phyloP scores from a whole-genome alignment of 1,140 invertebrate species.

The Scaptomyza graminum region DNA sequence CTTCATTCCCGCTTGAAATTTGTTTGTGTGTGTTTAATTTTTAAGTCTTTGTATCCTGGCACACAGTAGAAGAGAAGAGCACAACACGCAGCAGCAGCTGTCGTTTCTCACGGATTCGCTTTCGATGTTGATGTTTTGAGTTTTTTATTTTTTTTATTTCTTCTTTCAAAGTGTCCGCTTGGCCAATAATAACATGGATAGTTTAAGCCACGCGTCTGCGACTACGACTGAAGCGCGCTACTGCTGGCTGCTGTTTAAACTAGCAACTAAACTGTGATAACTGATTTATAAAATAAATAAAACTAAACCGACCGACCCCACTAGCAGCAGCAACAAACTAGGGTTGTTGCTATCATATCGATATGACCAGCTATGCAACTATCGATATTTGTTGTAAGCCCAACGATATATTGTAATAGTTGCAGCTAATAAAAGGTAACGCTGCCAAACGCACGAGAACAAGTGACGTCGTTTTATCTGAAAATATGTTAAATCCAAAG shows the following conservation, averaged over 20 bases:
- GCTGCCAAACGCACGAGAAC: not conserved
- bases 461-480: slow-evolving; percentile 2
- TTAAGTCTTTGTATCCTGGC: slow-evolving; percentile 57
- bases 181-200: slow-evolving; percentile 35
- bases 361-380: slow-evolving; percentile 7
- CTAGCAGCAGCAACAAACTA: slow-evolving; percentile 54
- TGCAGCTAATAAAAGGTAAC: not conserved
- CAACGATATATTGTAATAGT: slow-evolving; percentile 5
- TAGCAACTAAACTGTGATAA: slow-evolving; percentile 56
- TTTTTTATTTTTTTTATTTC: slow-evolving; percentile 18
- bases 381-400: not conserved
- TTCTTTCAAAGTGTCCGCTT: slow-evolving; percentile 11
- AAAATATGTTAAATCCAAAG: no score
- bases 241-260: slow-evolving; percentile 72
- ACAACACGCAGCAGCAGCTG: slow-evolving; percentile 67
- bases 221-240: slow-evolving; percentile 57
- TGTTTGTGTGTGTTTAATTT: slow-evolving; percentile 57
- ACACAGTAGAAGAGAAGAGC: slow-evolving; percentile 41
- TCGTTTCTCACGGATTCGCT: slow-evolving; percentile 74
- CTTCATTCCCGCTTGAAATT: slow-evolving; percentile 37
- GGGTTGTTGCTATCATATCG: slow-evolving; percentile 52
- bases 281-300: slow-evolving; percentile 75
- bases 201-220: slow-evolving; percentile 27
- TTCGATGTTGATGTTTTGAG: slow-evolving; percentile 56
- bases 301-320: slow-evolving; percentile 57